Base-by-base conservation (phyloP, 2,888 invertebrate genomes). In the Lithosia quadra region DNA sequence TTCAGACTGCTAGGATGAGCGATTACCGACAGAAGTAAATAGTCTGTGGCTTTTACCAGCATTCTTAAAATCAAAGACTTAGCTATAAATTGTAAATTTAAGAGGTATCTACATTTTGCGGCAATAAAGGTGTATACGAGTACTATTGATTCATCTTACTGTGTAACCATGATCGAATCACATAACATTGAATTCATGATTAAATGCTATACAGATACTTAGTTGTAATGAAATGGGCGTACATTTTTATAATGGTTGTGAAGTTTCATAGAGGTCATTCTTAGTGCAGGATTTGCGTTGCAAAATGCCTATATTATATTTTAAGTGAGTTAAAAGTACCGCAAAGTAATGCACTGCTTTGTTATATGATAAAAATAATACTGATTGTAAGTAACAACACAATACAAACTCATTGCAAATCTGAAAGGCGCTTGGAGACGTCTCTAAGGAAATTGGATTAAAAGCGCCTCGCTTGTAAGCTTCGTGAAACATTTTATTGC, bases 371-470 rank as follows among this genome's bases (percentile, higher is more conserved):
- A 49, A 49, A 21, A 65, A 21, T 22, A 13, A 56, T 28, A 10
- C n/a, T 34, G 18, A 1, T 43, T 39, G n/a, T 56, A 33, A 28
- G 21, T 57, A 62, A 56, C 71, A 71, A 70, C 62, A 77, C 67
- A 68, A 74, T 64, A 24, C 33, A 39, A 75, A 73, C 74, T 69
- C 72, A 74, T 69, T 62, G 72, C 72, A 76, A 81, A 77, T 80
- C 80, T 83, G 76, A 81, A 69, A 76, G 72, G 68, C 72, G 80
- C 74, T 79, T 62, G 66, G 67, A 65, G 69, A 56, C 83, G 87
- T 88, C 92, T 87, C 91, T 10, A 62, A 85, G 91, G 92, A 92
- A 92, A 92, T 92, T 80, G 77, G 86, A 88, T 92, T 90, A 90
- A 90, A 88, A 89, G 85, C 88, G 68, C 62, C 65, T 68, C 71